Conservation (phyloP, 2,888 invertebrate genomes). For the Synanthedon myopaeformis region DNA sequence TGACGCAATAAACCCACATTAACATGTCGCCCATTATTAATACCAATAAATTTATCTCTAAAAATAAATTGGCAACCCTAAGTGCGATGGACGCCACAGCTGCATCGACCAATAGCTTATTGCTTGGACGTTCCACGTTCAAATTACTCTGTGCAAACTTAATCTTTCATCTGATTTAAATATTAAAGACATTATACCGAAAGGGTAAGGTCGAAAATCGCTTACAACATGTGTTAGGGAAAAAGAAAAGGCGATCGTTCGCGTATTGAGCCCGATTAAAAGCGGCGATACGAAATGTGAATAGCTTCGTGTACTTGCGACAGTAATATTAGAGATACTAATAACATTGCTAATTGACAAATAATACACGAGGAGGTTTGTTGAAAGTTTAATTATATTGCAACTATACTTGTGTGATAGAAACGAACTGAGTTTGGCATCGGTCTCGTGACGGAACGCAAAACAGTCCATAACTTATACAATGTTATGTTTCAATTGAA, state of each 20-base stretch:
- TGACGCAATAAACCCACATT: slow-evolving; percentile 45
- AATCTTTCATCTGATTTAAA: slow-evolving; percentile 13
- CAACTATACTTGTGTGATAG: neutral
- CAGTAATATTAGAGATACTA: slow-evolving; percentile 12
- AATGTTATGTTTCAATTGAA: too few species aligned
- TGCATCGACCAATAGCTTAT: slow-evolving; percentile 58
- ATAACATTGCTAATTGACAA: slow-evolving; percentile 21
- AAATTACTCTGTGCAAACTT: slow-evolving; percentile 35
- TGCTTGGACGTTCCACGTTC: slow-evolving; percentile 45
- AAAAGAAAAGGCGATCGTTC: slow-evolving; percentile 1
- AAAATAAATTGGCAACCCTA: slow-evolving; percentile 63
- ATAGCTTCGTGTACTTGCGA: slow-evolving; percentile 3
- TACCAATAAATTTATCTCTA: slow-evolving; percentile 52
- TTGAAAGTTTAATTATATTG: neutral
- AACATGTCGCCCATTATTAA: slow-evolving; percentile 39
- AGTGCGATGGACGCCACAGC: slow-evolving; percentile 41
- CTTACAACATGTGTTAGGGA: neutral
- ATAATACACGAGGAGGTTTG: slow-evolving; percentile 4
- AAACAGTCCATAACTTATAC: too few species aligned
- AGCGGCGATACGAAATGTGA: slow-evolving; percentile 10
- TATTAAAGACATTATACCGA: slow-evolving; percentile 9
- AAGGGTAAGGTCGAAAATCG: slow-evolving; percentile 12
- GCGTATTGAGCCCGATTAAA: slow-evolving; percentile 29
- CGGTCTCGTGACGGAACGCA: too few species aligned
- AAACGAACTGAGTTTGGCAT: neutral